A percentile compares a stretch with the other conserved stretches of the same genome.
Conservation (phyloP, 2,888 invertebrate genomes). For the Galerucella calmariensis region DNA sequence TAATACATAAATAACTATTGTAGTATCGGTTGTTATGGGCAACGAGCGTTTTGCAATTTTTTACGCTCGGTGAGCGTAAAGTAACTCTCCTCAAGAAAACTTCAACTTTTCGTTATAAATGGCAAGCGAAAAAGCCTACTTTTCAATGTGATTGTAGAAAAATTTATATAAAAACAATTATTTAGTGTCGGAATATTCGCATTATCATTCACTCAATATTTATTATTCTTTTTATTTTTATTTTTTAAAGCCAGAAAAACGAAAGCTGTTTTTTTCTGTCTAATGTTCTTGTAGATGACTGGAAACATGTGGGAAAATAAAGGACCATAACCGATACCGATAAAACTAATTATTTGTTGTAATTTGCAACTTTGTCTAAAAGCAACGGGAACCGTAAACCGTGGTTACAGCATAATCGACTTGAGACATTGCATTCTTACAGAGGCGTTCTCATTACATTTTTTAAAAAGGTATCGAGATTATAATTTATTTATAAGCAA, state of each 20-base stretch:
- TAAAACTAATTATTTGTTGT: slow-evolving; percentile 38
- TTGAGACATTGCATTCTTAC: slow-evolving; percentile 41
- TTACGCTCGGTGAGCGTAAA: too few relatives aligned
- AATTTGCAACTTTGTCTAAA: slow-evolving; percentile 43
- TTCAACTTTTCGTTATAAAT: too few relatives aligned
- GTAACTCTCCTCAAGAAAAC: too few relatives aligned
- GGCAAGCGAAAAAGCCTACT: too few relatives aligned
- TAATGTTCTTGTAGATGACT: slow-evolving; percentile 9
- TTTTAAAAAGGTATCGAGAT: background rate
- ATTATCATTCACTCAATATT: too few relatives aligned
- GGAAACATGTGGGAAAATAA: slow-evolving; percentile 30
- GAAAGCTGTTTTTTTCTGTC: background rate
- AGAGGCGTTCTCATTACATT: slow-evolving; percentile 4
- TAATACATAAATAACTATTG: too few relatives aligned
- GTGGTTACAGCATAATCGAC: slow-evolving; percentile 35
- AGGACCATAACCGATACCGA: slow-evolving; percentile 30
- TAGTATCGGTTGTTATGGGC: too few relatives aligned
- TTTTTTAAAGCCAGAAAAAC: background rate
- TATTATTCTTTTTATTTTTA: background rate
- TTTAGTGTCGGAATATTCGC: too few relatives aligned
- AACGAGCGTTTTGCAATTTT: too few relatives aligned
- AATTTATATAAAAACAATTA: too few relatives aligned
- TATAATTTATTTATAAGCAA: too few relatives aligned
- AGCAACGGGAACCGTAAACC: slow-evolving; percentile 39
- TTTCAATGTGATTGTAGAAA: too few relatives aligned